A percentile compares a stretch with the other conserved stretches of the same genome.
Conservation (phyloP, 2,113 vertebrate species). For the Holacanthus passer region DNA sequence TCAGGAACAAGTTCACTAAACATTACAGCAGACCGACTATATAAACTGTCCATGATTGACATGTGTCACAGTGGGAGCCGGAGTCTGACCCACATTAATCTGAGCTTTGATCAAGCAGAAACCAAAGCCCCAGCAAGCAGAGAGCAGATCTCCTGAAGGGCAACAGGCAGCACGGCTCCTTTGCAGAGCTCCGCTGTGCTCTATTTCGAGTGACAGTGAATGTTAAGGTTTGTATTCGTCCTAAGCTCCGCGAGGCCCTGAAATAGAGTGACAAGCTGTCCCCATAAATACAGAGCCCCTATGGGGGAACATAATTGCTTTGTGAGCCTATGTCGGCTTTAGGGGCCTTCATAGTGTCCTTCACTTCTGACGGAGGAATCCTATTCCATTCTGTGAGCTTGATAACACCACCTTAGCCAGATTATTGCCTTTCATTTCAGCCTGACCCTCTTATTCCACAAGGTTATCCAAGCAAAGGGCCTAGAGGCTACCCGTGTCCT, state of each 20-base stretch:
- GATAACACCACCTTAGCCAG: constrained; percentile 10
- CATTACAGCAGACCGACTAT: neutral
- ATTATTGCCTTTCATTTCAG: constrained; percentile 37
- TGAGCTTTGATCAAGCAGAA: constrained; percentile 62
- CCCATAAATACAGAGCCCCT: constrained; percentile 80
- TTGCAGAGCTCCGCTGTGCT: constrained; percentile 50
- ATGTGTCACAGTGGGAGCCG: neutral
- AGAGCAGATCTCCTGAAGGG: constrained; percentile 59
- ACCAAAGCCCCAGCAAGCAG: constrained; percentile 11
- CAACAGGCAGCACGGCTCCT: constrained; percentile 33
- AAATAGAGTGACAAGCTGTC: constrained; percentile 84
- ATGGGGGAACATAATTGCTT: constrained; percentile 75
- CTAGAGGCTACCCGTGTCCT: constrained; percentile 15
- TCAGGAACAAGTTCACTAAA: neutral
- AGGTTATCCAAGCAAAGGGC: constrained; percentile 4
- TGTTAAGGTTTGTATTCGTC: constrained; percentile 64
- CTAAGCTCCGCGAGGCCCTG: constrained; percentile 71
- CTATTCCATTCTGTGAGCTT: constrained; percentile 5
- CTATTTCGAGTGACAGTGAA: constrained; percentile 77
- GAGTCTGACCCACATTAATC: neutral
- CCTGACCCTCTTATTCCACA: constrained; percentile 14
- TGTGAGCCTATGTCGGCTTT: constrained; percentile 59
- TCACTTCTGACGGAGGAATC: constrained; percentile 47
- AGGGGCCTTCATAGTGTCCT: constrained; percentile 54
- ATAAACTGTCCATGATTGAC: neutral